Conservation (phyloP, 2,888 invertebrate genomes). For the Phaedon cochleariae region DNA sequence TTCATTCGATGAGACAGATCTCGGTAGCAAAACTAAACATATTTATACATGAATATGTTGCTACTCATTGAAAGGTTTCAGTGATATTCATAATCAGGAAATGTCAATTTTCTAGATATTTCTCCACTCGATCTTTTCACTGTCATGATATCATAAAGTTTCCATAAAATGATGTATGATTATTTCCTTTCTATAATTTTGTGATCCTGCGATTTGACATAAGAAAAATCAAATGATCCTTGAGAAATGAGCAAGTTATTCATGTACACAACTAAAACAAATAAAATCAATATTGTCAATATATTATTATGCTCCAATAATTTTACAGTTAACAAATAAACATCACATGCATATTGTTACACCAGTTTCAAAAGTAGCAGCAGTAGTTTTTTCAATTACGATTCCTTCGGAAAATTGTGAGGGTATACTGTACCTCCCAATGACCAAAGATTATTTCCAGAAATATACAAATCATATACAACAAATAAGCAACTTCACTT, state of each 20-base stretch:
- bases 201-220: neutral
- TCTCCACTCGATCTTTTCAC: too few relatives aligned
- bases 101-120: too few relatives aligned
- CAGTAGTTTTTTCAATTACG: neutral
- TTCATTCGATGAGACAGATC: constrained; percentile 8
- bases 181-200: too few relatives aligned
- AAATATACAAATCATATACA: constrained; percentile 2
- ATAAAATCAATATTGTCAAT: constrained; percentile 8
- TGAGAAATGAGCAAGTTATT: constrained; percentile 2
- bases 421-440: too few relatives aligned
- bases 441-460: neutral
- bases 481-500: neutral
- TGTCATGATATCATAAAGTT: too few relatives aligned
- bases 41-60: constrained; percentile 11
- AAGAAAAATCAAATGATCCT: neutral
- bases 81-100: too few relatives aligned
- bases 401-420: too few relatives aligned
- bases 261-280: constrained; percentile 9
- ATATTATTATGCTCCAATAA: constrained; percentile 14
- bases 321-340: constrained; percentile 12
- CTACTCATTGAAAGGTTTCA: neutral
- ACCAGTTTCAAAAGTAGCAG: constrained; percentile 12
- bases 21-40: too few relatives aligned
- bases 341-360: constrained; percentile 16
- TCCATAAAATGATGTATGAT: too few relatives aligned